These are phyloP conservation scores for Aphaenogaster floridana DNA, from an alignment of 1,140 invertebrate species.

Conservation along the genomic window DNA sequence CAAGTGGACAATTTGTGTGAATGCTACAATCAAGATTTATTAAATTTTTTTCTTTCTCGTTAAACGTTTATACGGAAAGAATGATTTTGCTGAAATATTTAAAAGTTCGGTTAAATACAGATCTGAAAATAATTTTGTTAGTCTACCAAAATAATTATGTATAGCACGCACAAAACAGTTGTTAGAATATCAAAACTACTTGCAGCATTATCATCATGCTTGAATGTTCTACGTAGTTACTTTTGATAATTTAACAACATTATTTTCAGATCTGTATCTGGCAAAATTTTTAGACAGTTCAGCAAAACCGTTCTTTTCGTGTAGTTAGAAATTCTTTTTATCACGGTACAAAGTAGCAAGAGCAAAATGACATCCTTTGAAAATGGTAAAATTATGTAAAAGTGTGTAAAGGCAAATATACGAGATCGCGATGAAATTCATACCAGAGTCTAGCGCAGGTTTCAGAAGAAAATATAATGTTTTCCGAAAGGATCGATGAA, in stretches of 20 bases:
- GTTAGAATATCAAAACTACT: no score
- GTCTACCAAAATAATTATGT: no score
- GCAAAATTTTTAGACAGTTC: no score
- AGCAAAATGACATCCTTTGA: background rate
- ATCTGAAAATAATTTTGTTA: no score
- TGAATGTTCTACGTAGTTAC: no score
- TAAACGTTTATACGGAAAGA: background rate
- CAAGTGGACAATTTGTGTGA: background rate
- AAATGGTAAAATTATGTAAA: constrained; percentile 41
- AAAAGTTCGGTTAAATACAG: no score
- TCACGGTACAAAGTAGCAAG: background rate
- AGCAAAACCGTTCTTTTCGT: no score
- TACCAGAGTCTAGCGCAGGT: background rate
- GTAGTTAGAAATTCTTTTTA: constrained; percentile 13
- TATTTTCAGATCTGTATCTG: no score
- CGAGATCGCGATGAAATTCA: background rate
- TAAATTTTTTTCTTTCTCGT: background rate
- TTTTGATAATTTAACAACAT: no score
- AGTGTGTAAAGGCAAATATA: constrained; percentile 1
- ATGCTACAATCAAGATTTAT: background rate
- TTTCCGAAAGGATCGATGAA: constrained; percentile 37
- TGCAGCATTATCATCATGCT: no score
- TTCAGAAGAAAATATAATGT: constrained; percentile 31
- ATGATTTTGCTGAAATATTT: no score
- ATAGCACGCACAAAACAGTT: no score